Conservation (phyloP, 2,113 vertebrate species). For the Alectura lathami region DNA sequence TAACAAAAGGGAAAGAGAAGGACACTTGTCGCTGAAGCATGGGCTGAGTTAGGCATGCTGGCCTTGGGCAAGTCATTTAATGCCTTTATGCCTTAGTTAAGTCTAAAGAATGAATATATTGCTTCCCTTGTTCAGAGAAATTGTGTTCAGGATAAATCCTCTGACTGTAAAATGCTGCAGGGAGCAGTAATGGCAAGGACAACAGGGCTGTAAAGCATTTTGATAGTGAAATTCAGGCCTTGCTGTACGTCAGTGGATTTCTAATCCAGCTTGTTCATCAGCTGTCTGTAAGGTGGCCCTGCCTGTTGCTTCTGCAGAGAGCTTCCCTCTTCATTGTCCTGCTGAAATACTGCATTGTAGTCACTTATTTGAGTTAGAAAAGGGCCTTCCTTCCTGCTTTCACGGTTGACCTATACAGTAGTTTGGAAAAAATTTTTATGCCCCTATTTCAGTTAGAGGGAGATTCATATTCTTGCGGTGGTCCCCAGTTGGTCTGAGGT, state of each 20-base stretch:
- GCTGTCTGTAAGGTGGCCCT: background rate
- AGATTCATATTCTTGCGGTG: background rate
- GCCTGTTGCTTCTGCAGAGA: background rate
- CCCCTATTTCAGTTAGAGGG: background rate
- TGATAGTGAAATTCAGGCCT: background rate
- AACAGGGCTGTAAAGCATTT: background rate
- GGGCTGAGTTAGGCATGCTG: background rate
- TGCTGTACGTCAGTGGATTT: background rate
- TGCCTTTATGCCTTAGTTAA: background rate
- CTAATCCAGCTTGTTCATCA: background rate
- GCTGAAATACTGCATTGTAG: background rate
- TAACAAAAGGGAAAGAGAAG: constrained; percentile 6
- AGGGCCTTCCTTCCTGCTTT: background rate
- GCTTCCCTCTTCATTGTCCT: background rate
- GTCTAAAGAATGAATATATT: background rate
- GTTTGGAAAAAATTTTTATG: background rate
- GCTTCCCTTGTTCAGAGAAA: background rate
- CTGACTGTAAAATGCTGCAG: background rate
- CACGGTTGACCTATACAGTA: background rate
- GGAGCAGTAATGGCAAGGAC: background rate
- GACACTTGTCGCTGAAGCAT: background rate
- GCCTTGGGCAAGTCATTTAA: background rate
- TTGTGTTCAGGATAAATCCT: background rate
- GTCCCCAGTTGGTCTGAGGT: background rate
- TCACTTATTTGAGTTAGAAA: background rate